These are phyloP conservation scores for Rhinogobius similis DNA, from an alignment of 2,113 vertebrate genomes.

Conservation along the genomic window DNA sequence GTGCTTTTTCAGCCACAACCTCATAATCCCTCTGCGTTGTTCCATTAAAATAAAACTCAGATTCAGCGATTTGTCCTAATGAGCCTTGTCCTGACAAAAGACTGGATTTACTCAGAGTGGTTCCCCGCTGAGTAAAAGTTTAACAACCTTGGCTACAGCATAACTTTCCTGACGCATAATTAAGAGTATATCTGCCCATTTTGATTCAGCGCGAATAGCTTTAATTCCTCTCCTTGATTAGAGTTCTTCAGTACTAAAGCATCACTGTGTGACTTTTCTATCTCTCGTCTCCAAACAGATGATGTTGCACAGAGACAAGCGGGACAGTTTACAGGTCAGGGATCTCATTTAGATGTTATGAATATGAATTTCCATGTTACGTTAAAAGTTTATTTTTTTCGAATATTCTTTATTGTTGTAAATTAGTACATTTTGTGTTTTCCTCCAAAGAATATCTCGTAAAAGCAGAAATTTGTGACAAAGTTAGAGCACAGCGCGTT, in stretches of 20 bases:
- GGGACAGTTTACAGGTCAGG: too few species aligned
- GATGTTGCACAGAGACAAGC: too few species aligned
- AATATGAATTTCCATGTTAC: too few species aligned
- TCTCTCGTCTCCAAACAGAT: too few species aligned
- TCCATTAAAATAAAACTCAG: slow-evolving; percentile 35
- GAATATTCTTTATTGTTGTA: too few species aligned
- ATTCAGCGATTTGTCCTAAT: slow-evolving; percentile 58
- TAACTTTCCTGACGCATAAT: slow-evolving; percentile 37
- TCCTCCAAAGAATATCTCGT: too few species aligned
- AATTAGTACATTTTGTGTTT: too few species aligned
- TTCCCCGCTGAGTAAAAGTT: slow-evolving; percentile 35
- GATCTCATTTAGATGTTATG: too few species aligned
- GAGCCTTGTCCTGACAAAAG: slow-evolving; percentile 32
- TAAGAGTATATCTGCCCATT: slow-evolving; percentile 30
- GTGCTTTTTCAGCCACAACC: slow-evolving; percentile 30
- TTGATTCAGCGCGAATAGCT: slow-evolving; percentile 10
- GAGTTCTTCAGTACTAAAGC: slow-evolving; percentile 19
- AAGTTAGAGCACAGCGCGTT: too few species aligned
- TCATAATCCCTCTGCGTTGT: slow-evolving; percentile 26
- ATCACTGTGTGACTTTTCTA: slow-evolving; percentile 13
- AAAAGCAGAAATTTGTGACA: too few species aligned
- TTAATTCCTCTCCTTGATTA: slow-evolving; percentile 23
- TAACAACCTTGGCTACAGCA: slow-evolving; percentile 44
- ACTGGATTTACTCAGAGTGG: slow-evolving; percentile 16
- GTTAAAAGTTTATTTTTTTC: too few species aligned